Evolutionary conservation across 2,113 vertebrate genomes (phyloP).

Genomic region (Acrocephalus kingi): DNA sequence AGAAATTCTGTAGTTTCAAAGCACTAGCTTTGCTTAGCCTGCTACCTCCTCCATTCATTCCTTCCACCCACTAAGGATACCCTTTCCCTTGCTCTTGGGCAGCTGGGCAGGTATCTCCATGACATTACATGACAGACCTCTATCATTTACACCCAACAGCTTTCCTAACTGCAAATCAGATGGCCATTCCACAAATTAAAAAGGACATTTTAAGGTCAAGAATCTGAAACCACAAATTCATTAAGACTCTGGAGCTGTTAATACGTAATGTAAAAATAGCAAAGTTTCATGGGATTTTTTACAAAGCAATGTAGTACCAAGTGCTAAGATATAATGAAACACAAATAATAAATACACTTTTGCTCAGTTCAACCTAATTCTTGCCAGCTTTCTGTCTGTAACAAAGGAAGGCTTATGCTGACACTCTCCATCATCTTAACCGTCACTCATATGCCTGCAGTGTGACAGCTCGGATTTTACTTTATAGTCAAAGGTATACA

Average conservation of each 20-base stretch:
- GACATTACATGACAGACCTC: background rate
- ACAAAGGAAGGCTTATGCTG: background rate
- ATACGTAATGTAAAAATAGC: background rate
- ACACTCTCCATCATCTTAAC: background rate
- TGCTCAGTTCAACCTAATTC: background rate
- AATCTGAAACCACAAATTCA: background rate
- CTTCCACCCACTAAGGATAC: background rate
- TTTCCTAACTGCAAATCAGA: background rate
- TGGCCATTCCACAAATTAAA: background rate
- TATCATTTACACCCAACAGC: background rate
- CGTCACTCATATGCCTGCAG: background rate
- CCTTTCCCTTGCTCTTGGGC: background rate
- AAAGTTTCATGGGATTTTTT: background rate
- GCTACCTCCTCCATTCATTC: background rate
- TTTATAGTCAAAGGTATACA: background rate
- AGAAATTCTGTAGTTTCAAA: background rate
- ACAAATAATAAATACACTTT: background rate
- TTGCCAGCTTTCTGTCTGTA: background rate
- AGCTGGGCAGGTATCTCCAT: background rate
- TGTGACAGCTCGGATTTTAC: background rate
- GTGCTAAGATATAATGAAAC: background rate
- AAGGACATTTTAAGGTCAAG: background rate
- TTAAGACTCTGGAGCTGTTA: background rate
- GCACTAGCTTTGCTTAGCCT: background rate
- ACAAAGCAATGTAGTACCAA: background rate